Evolutionary conservation across 2,888 invertebrate genomes (phyloP).

Genomic region (Theodoxus fluviatilis): DNA sequence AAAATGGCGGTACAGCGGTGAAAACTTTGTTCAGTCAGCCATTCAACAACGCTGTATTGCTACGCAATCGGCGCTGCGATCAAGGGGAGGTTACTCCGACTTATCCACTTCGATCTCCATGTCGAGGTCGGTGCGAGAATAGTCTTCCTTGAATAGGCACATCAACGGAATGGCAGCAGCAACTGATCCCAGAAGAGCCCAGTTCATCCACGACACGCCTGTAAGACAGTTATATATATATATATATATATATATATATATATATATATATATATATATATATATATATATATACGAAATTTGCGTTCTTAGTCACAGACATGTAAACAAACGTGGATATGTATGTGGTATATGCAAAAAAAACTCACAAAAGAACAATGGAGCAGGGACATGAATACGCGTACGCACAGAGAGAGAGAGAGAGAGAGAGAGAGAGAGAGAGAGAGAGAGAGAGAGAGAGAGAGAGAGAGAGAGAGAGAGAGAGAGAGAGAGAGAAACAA

Average conservation of each 20-base stretch:
- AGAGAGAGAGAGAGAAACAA: too few species aligned
- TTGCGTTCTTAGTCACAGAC: background rate
- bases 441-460: too few species aligned
- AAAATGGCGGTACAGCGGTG: too few species aligned
- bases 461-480: too few species aligned
- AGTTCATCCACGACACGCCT: slow-evolving; percentile 29
- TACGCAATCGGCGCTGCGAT: too few species aligned
- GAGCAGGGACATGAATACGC: slow-evolving; percentile 15
- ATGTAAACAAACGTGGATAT: background rate
- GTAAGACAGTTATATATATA: too few species aligned
- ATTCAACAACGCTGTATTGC: too few species aligned
- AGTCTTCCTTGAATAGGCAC: slow-evolving; percentile 4
- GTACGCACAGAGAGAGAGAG: background rate
- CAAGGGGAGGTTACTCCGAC: too few species aligned
- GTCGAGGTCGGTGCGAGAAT: slow-evolving; percentile 20
- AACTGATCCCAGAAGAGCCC: slow-evolving; percentile 21
- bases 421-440: too few species aligned
- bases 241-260: too few species aligned
- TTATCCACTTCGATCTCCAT: too few species aligned
- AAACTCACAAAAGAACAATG: background rate
- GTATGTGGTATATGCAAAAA: background rate
- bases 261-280: background rate
- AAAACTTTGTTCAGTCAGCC: too few species aligned
- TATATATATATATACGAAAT: background rate
- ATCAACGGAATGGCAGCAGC: slow-evolving; percentile 10